Conservation (phyloP, 2,888 invertebrate genomes). For the Elegia similella region DNA sequence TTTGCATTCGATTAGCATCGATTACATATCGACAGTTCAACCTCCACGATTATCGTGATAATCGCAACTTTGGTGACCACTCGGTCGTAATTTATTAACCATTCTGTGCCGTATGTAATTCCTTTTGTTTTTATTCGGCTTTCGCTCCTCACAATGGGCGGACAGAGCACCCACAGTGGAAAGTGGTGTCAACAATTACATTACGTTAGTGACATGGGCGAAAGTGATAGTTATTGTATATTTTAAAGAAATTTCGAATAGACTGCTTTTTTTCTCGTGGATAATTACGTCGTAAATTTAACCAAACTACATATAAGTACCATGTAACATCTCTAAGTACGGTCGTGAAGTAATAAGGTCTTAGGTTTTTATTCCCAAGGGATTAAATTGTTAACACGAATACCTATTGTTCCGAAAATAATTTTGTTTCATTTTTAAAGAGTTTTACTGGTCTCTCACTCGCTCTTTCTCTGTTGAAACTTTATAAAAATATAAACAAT, state of each 20-base stretch:
- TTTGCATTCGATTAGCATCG: not conserved
- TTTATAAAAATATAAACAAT: too few relatives aligned
- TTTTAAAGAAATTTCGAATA: not conserved
- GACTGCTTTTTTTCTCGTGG: too few relatives aligned
- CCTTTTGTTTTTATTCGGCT: conserved; percentile 66
- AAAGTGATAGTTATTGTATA: conserved; percentile 61
- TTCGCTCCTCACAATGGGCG: conserved; percentile 67
- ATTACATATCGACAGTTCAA: not conserved
- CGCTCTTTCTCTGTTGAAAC: too few relatives aligned
- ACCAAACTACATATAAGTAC: too few relatives aligned
- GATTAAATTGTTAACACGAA: too few relatives aligned
- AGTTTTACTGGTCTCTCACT: too few relatives aligned
- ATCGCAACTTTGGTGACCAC: conserved; percentile 18
- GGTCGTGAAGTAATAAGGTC: too few relatives aligned
- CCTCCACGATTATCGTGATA: conserved; percentile 15
- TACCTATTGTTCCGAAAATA: too few relatives aligned
- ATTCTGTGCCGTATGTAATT: conserved; percentile 41
- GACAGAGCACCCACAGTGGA: conserved; percentile 62
- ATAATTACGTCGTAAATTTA: too few relatives aligned
- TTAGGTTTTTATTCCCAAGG: too few relatives aligned
- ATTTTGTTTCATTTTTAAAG: too few relatives aligned
- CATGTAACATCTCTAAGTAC: too few relatives aligned
- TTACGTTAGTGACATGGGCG: conserved; percentile 51
- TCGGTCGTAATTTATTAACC: conserved; percentile 24
- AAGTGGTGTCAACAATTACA: conserved; percentile 56